Evolutionary conservation across 2,888 invertebrate genomes (phyloP), one percentile per base, ranked within the genome.

Genomic region (Mongoloraphidia duomilia): DNA sequence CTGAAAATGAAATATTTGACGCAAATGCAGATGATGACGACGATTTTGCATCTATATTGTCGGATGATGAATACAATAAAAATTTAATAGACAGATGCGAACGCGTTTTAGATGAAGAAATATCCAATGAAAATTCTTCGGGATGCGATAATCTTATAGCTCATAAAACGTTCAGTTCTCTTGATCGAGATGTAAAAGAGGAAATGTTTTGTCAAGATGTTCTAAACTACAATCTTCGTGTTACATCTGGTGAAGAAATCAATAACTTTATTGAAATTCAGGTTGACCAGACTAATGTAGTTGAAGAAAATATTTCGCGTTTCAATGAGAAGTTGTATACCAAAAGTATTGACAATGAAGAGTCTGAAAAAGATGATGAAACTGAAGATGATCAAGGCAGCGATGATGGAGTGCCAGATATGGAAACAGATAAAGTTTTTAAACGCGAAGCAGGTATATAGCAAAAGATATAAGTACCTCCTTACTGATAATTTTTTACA

Each of bases 401-500:
- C 35, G 61, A 60, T 14, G 63, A 63, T 54, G 53, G 61, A 50
- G 51, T 60, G 3, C 52, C 56, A n/a, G 60, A 61, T 49, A 61
- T 63, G 44, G 61, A 59, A 49, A 64, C 63, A 46, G 59, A 63
- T 38, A 60, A 63, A 57, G 63, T 65, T 54, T 65, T 65, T 52
- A 63, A 64, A 50, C 65, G 63, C 44, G 63, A 65, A 54, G 60
- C 61, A 39, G 64, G 64, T 63, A 55, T 53, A 50, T 48, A 33
- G n/a, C 2, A 9, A 39, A 14, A 39, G 8, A 13, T 8, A 39
- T 39, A 4, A 38, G 38, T 8, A 38, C 11, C 11, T n/a, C 8
- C 8, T 38, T n/a, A 26, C 26, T 6, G 5, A 26, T 26, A n/a
- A 26, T 26, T 6, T 26, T 17, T 26, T 26, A 26, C 26, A 3